phyloP scores from a whole-genome alignment of 2,797 vertebrate genomes.

The Leptatherina wallacei region DNA sequence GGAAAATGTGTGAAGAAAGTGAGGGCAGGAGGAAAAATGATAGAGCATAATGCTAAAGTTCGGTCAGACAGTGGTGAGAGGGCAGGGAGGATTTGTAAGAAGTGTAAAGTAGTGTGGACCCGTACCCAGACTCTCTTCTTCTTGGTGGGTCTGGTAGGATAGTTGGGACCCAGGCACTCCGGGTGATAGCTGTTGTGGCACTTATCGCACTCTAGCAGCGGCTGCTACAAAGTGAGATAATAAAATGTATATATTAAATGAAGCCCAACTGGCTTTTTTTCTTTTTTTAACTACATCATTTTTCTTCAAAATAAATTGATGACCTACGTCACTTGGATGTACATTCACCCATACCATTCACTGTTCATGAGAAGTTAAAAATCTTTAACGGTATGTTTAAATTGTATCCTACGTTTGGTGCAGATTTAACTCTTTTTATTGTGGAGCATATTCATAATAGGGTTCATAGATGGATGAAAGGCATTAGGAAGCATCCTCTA shows the following conservation, averaged over 20 bases:
- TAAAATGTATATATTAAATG: conserved; percentile 26
- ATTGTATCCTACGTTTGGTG: neutral
- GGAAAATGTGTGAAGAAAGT: conserved; percentile 41
- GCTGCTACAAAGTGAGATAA: conserved; percentile 71
- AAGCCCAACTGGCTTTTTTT: neutral
- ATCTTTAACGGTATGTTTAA: conserved; percentile 4
- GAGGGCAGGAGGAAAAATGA: conserved; percentile 12
- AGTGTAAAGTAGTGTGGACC: conserved; percentile 2
- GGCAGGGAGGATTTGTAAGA: neutral
- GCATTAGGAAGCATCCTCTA: conserved; percentile 17
- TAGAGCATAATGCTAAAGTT: conserved; percentile 27
- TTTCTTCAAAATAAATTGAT: neutral
- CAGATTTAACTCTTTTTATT: conserved; percentile 14
- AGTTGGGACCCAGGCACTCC: conserved; percentile 99
- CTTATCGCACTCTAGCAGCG: conserved; percentile 98
- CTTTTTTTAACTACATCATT: neutral
- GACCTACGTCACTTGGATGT: conserved; percentile 3
- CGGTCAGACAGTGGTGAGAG: conserved; percentile 17
- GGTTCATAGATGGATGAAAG: conserved; percentile 15
- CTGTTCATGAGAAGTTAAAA: conserved; percentile 9
- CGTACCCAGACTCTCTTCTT: conserved; percentile 98
- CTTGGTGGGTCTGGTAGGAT: conserved; percentile 97
- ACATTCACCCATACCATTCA: neutral
- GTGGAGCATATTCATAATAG: neutral
- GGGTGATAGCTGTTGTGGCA: conserved; percentile 99